Evolutionary conservation across 2,888 invertebrate species (phyloP).

Genomic region (Cerastoderma edule): DNA sequence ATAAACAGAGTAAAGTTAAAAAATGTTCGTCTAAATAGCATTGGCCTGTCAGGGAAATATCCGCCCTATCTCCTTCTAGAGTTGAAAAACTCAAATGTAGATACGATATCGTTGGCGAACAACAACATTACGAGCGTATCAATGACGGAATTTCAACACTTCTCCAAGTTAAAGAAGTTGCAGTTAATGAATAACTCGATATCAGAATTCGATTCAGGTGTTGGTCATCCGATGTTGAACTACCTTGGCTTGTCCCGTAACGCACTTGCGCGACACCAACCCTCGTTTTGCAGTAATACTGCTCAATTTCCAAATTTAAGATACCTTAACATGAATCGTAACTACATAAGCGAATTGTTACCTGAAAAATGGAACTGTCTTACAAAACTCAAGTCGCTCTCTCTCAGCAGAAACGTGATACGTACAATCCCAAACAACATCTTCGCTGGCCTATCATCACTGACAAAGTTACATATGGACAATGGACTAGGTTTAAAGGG

Average conservation of each 20-base stretch:
- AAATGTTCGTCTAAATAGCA: not conserved
- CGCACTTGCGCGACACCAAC: not conserved
- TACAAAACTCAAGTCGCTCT: not conserved
- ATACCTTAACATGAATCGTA: not conserved
- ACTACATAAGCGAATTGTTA: not conserved
- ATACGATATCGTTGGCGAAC: not conserved
- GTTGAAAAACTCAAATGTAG: not conserved
- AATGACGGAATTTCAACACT: not conserved
- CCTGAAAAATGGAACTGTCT: not conserved
- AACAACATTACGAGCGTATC: not conserved
- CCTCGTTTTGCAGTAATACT: not conserved
- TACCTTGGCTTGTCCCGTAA: not conserved
- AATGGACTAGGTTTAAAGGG: not conserved
- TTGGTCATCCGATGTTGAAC: not conserved
- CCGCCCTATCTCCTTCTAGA: not conserved
- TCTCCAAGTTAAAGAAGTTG: not conserved
- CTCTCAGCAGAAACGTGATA: not conserved
- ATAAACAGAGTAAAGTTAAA: not conserved
- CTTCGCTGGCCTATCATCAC: not conserved
- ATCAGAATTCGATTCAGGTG: not conserved
- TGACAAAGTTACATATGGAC: not conserved
- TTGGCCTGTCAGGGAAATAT: not conserved
- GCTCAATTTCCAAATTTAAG: not conserved
- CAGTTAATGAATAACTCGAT: not conserved
- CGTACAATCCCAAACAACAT: constrained; percentile 6